Conservation (phyloP, 2,113 vertebrate species). For the Strix aluco region DNA sequence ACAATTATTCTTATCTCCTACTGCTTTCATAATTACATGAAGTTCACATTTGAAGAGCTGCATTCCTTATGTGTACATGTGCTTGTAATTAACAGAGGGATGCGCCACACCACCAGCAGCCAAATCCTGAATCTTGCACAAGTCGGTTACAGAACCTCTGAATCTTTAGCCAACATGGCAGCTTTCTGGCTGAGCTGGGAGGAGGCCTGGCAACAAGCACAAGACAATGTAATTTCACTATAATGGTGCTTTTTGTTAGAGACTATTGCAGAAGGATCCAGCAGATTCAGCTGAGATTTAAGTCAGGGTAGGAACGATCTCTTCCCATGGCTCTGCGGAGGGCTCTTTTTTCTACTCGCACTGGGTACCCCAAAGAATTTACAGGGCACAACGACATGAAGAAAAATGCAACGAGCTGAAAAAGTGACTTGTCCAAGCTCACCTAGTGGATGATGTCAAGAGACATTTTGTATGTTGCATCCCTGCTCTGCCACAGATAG, state of each 20-base stretch:
- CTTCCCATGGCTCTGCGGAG: background rate
- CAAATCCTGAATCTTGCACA: background rate
- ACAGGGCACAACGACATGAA: background rate
- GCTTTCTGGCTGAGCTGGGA: background rate
- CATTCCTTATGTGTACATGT: background rate
- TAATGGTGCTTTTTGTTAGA: background rate
- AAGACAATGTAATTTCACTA: background rate
- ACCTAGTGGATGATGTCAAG: background rate
- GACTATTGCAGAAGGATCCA: background rate
- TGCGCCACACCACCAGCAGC: background rate
- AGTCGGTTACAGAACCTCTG: background rate
- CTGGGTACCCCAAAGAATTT: background rate
- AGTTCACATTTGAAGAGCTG: background rate
- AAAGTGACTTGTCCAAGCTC: background rate
- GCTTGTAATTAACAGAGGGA: conserved; percentile 25
- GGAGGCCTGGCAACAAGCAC: background rate
- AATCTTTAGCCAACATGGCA: background rate
- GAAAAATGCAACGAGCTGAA: background rate
- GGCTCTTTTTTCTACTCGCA: background rate
- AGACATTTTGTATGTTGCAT: background rate
- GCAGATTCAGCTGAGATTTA: background rate
- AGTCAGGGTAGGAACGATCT: background rate
- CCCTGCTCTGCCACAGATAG: background rate
- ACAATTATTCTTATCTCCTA: conserved; percentile 49
- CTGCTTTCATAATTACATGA: conserved; percentile 48